Evolutionary conservation across 2,888 invertebrate species (phyloP).

Genomic region (Diloba caeruleocephala): DNA sequence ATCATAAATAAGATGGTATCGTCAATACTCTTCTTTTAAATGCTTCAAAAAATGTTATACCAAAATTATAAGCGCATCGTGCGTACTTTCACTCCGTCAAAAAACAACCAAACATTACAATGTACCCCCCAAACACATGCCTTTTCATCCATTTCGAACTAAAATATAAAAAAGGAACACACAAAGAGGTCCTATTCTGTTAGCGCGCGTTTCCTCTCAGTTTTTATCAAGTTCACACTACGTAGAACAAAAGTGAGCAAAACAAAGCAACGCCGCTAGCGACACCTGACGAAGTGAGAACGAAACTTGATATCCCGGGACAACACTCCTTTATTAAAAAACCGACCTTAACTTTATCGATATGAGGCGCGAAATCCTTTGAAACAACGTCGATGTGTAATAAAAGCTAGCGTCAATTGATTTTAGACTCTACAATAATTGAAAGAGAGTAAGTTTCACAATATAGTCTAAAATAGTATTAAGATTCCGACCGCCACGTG

Average conservation of each 20-base stretch:
- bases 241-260: conserved; percentile 84
- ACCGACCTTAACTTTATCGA: conserved; percentile 24
- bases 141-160: conserved; percentile 60
- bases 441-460: conserved; percentile 60
- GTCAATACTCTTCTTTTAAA: conserved; percentile 31
- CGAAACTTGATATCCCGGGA: conserved; percentile 80
- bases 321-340: conserved; percentile 49
- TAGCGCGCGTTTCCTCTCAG: conserved; percentile 77
- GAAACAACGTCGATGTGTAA: conserved; percentile 17
- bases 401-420: conserved; percentile 33
- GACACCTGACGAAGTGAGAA: conserved; percentile 88
- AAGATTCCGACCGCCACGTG: conserved; percentile 81
- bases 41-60: conserved; percentile 14
- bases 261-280: conserved; percentile 83
- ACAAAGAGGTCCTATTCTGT: conserved; percentile 73
- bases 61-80: conserved; percentile 38
- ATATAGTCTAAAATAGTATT: conserved; percentile 63
- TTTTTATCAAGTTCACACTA: conserved; percentile 85
- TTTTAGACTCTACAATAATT: conserved; percentile 53
- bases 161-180: conserved; percentile 56
- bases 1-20: conserved; percentile 29
- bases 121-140: conserved; percentile 65
- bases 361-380: conserved; percentile 40
- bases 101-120: conserved; percentile 58
- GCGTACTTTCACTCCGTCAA: conserved; percentile 60